Conservation (phyloP, 2,888 invertebrate genomes). For the Pristionchus fissidentatus region DNA sequence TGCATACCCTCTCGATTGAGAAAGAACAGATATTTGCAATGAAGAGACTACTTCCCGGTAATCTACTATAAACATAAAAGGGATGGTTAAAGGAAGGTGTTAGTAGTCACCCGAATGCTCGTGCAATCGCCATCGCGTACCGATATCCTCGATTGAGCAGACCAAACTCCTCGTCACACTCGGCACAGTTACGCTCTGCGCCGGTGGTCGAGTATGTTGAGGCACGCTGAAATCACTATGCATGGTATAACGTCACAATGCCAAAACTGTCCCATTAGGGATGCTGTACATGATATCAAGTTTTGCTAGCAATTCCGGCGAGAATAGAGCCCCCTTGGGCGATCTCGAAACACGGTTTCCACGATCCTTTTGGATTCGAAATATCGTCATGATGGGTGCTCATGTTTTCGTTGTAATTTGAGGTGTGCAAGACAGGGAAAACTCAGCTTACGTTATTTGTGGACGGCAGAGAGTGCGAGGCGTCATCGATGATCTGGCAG, state of each 20-base stretch:
- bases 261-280: no score
- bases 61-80: background rate
- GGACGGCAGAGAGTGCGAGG: slow-evolving; percentile 47
- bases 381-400: no score
- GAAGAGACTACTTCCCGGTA: no score
- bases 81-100: background rate
- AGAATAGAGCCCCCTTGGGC: background rate
- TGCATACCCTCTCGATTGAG: background rate
- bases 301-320: no score
- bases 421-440: slow-evolving; percentile 19
- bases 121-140: slow-evolving; percentile 14
- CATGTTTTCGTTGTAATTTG: background rate
- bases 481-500: slow-evolving; percentile 68
- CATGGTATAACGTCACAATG: no score
- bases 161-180: slow-evolving; percentile 71
- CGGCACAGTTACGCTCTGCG: slow-evolving; percentile 64
- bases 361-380: background rate
- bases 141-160: slow-evolving; percentile 31
- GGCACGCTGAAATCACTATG: slow-evolving; percentile 39
- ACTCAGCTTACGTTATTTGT: slow-evolving; percentile 37
- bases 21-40: no score
- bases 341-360: no score
- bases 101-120: slow-evolving; percentile 21
- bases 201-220: slow-evolving; percentile 30
- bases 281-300: no score